These are phyloP conservation scores for Staurois parvus DNA, from an alignment of 2,797 vertebrate genomes.

Conservation along the genomic window DNA sequence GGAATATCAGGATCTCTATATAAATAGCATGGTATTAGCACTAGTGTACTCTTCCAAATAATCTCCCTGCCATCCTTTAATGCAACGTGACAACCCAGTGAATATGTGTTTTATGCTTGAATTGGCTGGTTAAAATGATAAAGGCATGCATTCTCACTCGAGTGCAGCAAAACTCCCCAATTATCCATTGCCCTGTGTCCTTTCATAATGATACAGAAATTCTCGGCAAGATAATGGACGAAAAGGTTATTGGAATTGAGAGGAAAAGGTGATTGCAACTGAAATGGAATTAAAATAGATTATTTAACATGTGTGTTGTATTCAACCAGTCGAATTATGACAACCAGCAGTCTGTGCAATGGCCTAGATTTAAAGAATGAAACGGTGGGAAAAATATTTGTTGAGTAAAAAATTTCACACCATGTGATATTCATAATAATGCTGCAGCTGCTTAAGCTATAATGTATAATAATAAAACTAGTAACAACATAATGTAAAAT, in stretches of 20 bases:
- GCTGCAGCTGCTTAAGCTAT: not conserved
- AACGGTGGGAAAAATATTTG: slow-evolving; percentile 6
- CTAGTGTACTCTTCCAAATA: slow-evolving; percentile 64
- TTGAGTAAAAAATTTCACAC: slow-evolving; percentile 12
- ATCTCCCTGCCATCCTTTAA: slow-evolving; percentile 68
- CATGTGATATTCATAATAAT: not conserved
- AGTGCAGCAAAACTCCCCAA: slow-evolving; percentile 68
- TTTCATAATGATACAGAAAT: slow-evolving; percentile 72
- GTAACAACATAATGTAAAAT: too few relatives aligned
- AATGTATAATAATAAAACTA: not conserved
- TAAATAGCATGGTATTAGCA: slow-evolving; percentile 62
- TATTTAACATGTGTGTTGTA: slow-evolving; percentile 65
- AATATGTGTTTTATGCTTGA: slow-evolving; percentile 72
- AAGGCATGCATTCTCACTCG: slow-evolving; percentile 70
- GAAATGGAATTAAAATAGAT: slow-evolving; percentile 71
- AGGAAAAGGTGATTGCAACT: slow-evolving; percentile 70
- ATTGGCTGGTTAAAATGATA: slow-evolving; percentile 70
- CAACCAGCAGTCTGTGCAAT: slow-evolving; percentile 41
- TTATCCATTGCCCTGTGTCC: slow-evolving; percentile 72
- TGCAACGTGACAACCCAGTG: slow-evolving; percentile 70
- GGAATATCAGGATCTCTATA: slow-evolving; percentile 64
- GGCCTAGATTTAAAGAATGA: slow-evolving; percentile 45
- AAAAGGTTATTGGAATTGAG: slow-evolving; percentile 72
- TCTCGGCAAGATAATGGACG: slow-evolving; percentile 71
- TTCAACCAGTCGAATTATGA: slow-evolving; percentile 62